Evolutionary conservation across 2,113 vertebrate genomes (phyloP).

Genomic region (Sinocyclocheilus grahami): DNA sequence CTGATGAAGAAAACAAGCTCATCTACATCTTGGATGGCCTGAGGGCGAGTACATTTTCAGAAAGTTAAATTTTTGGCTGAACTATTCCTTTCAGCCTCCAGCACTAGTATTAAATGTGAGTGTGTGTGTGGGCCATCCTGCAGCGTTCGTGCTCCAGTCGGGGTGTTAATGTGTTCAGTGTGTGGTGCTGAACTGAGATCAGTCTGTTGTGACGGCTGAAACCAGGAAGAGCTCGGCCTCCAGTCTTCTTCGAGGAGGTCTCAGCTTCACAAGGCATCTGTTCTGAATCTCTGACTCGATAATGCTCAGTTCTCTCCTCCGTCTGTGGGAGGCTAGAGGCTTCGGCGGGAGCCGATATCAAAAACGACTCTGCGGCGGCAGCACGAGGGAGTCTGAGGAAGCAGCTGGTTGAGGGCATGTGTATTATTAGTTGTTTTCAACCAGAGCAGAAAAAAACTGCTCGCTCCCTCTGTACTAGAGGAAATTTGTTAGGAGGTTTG

Average conservation of each 20-base stretch:
- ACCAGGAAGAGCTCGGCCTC: not conserved
- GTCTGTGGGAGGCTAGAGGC: not conserved
- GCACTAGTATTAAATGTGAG: not conserved
- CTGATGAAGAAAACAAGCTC: not conserved
- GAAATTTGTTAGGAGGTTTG: not conserved
- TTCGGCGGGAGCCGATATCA: not conserved
- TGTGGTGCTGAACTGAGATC: not conserved
- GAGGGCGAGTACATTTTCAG: too few species aligned
- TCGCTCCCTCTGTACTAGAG: too few species aligned
- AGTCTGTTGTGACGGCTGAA: not conserved
- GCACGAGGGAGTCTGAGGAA: not conserved
- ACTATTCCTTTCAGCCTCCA: too few species aligned
- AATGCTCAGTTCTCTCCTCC: not conserved
- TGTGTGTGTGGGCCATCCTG: too few species aligned
- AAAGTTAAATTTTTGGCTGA: too few species aligned
- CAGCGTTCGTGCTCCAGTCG: not conserved
- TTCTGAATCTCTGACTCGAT: not conserved
- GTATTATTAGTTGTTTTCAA: not conserved
- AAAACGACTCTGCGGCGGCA: not conserved
- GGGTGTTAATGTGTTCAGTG: not conserved
- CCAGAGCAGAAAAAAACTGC: not conserved
- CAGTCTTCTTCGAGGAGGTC: not conserved
- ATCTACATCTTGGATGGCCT: not conserved
- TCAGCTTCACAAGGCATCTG: not conserved
- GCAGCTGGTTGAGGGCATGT: conserved; percentile 2